Percentiles rank a stretch among this genome's conserved stretches.
phyloP scores from a whole-genome alignment of 2,888 invertebrate species.

The Lithophane leautieri region DNA sequence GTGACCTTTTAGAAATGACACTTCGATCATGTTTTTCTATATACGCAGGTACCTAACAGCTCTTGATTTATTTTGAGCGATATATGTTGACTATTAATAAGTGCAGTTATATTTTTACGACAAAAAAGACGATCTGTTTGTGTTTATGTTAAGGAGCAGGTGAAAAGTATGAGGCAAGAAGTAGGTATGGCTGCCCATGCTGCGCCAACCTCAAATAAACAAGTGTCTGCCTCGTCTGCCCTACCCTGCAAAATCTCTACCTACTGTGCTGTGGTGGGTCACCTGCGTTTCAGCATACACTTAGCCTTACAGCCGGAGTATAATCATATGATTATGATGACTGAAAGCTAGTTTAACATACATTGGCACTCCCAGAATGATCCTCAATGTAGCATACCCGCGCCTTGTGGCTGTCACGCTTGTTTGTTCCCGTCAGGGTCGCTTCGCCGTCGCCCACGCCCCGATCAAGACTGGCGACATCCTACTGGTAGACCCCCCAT shows the following conservation, averaged over 20 bases:
- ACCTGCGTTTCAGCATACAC: no score
- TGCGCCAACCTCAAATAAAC: neutral
- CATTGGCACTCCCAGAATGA: conserved; percentile 8
- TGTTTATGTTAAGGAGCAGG: no score
- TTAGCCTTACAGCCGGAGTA: neutral
- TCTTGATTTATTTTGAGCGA: neutral
- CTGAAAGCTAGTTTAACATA: neutral
- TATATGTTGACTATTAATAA: neutral
- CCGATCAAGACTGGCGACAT: conserved; percentile 93
- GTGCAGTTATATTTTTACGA: neutral
- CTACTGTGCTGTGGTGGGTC: no score
- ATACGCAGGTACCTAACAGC: neutral
- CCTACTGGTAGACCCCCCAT: conserved; percentile 93
- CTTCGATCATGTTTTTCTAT: neutral
- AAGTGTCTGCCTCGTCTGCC: no score
- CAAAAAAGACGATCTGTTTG: neutral
- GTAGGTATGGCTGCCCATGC: neutral
- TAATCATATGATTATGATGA: neutral
- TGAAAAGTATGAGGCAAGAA: no score
- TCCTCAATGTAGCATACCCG: conserved; percentile 7
- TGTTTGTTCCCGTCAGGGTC: conserved; percentile 86
- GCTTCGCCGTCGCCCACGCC: conserved; percentile 92
- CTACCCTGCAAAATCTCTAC: no score
- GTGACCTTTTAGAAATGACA: neutral
- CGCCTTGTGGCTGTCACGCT: conserved; percentile 28